phyloP scores from a whole-genome alignment of 2,888 invertebrate genomes.

The Odontomyia ornata region DNA sequence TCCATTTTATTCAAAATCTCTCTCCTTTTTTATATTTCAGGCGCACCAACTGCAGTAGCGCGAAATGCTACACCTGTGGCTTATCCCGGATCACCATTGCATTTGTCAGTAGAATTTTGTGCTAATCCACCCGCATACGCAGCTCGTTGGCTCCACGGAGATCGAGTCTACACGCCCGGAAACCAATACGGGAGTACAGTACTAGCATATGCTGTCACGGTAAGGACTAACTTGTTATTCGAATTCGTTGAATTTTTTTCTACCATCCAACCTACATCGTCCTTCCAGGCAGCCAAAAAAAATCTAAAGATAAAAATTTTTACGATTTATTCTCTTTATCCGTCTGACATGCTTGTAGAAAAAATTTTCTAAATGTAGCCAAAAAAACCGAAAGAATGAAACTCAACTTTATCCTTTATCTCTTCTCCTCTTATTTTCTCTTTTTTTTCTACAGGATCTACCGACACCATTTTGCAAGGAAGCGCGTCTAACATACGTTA shows the following conservation, averaged over 20 bases:
- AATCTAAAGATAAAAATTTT: slow-evolving; percentile 16
- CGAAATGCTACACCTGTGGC: slow-evolving; percentile 73
- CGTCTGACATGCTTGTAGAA: neutral
- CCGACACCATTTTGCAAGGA: slow-evolving; percentile 65
- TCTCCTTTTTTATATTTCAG: slow-evolving; percentile 64
- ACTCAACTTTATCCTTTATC: slow-evolving; percentile 31
- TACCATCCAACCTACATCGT: neutral
- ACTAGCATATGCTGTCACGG: slow-evolving; percentile 64
- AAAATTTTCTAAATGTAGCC: neutral
- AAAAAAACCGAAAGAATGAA: slow-evolving; percentile 18
- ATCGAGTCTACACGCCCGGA: slow-evolving; percentile 64
- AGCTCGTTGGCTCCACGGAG: slow-evolving; percentile 64
- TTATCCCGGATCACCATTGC: slow-evolving; percentile 74
- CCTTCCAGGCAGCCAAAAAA: neutral
- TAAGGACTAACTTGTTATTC: slow-evolving; percentile 52
- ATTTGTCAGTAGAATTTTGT: slow-evolving; percentile 78
- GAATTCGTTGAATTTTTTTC: neutral
- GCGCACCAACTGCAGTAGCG: slow-evolving; percentile 74
- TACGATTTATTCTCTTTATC: slow-evolving; percentile 29
- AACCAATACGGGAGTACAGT: slow-evolving; percentile 65
- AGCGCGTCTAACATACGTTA: slow-evolving; percentile 64
- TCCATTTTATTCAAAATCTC: neutral
- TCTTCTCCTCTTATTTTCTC: slow-evolving; percentile 1
- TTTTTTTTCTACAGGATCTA: slow-evolving; percentile 57
- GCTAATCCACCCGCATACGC: slow-evolving; percentile 73